Evolutionary conservation across 2,888 invertebrate genomes (phyloP).

Genomic region (Trimorus sp.): DNA sequence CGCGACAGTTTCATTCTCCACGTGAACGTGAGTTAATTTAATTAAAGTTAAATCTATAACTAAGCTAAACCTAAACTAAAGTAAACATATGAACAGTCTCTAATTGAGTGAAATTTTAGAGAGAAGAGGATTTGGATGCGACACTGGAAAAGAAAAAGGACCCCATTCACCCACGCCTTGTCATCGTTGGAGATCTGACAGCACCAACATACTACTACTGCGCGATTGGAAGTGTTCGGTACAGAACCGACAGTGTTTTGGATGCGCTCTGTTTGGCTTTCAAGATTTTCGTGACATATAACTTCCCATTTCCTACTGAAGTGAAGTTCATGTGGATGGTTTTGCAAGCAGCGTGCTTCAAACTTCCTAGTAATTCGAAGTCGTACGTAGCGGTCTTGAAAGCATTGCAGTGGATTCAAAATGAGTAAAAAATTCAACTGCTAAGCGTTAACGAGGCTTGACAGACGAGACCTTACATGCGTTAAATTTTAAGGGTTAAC

Average conservation of each 20-base stretch:
- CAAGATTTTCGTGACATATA: conserved; percentile 22
- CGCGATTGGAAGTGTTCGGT: conserved; percentile 8
- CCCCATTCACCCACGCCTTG: conserved; percentile 9
- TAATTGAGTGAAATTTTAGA: too few species aligned
- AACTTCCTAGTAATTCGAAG: neutral
- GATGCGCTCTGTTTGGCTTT: conserved; percentile 5
- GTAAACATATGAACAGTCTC: too few species aligned
- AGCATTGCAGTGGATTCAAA: neutral
- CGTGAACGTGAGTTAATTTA: too few species aligned
- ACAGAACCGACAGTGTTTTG: neutral
- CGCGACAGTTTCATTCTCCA: neutral
- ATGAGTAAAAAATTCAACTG: neutral
- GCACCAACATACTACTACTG: conserved; percentile 2
- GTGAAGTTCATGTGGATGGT: conserved; percentile 4
- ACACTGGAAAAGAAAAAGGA: neutral
- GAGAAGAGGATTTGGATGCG: neutral
- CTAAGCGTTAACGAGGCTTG: too few species aligned
- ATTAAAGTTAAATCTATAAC: too few species aligned
- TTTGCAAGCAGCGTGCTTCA: conserved; percentile 20
- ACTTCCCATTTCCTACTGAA: conserved; percentile 13
- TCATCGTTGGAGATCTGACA: neutral
- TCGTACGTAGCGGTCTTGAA: neutral
- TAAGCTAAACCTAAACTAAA: too few species aligned
- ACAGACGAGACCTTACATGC: too few species aligned
- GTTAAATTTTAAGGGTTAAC: too few species aligned